Evolutionary conservation across 2,797 vertebrate species (phyloP), one percentile per base, ranked within the genome.

Genomic region (Falco rusticolus): DNA sequence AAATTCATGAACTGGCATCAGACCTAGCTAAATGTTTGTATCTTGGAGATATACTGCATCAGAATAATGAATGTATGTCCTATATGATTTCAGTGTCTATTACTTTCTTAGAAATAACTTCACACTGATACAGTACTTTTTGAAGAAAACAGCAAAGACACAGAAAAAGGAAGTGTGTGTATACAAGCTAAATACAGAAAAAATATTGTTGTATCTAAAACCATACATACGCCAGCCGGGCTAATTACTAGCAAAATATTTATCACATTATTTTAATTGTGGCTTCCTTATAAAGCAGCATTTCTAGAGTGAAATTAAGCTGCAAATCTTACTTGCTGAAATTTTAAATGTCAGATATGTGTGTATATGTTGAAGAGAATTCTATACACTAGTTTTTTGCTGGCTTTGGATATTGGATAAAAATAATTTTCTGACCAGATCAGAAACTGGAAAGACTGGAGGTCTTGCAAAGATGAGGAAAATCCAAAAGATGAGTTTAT

Each of bases 161-260:
- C 2, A n/a, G 53, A 68, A 71, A 59, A 41, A 0, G 4, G 13
- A 74, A 70, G 6, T 0, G 0, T 65, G 24, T 1, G 0, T 53
- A 37, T 43, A 10, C 11, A 66, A 66, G 10, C 5, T 76, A 76
- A 93, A 83, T 16, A 20, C 24, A 75, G 41, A 61, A 80, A 63
- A 84, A 39, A 5, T 7, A 6, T 7, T 41, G 1, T 43, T 76
- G 21, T 13, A 10, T 63, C 28, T 80, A 68, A 93, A 68, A 8
- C 4, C 31, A 41, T 22, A 17, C 5, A 11, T 29, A 26, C 16
- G 34, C 13, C 5, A 48, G 7, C 5, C 26, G 19, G 19, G 8
- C 9, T 87, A 70, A 65, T 10, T 54, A 29, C 5, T n/a, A 45
- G 4, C 12, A 87, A 92, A 80, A 63, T 84, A 21, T 65, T 61